Conservation (phyloP, 35 echinoderm and acorn worm genomes). For the Hemicentrotus pulcherrimus region DNA sequence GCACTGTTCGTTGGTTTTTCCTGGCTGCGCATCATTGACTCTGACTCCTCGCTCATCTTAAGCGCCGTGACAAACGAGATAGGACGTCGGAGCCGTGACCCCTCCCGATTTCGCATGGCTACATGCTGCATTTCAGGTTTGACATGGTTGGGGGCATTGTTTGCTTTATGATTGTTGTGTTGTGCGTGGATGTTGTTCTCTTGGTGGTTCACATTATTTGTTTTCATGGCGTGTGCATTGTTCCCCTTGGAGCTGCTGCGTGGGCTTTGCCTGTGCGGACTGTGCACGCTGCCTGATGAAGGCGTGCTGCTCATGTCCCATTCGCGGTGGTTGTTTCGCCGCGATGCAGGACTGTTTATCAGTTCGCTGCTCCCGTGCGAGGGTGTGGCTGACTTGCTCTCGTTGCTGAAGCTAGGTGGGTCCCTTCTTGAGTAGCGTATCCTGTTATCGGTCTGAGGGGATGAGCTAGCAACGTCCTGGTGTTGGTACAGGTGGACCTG, state of each 20-base stretch:
- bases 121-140: slow-evolving; percentile 48
- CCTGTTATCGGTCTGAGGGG: slow-evolving; percentile 49
- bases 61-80: slow-evolving; percentile 96
- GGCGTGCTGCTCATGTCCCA: slow-evolving; percentile 75
- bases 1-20: slow-evolving; percentile 28
- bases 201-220: slow-evolving; percentile 30
- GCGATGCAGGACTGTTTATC: slow-evolving; percentile 65
- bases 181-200: slow-evolving; percentile 40
- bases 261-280: slow-evolving; percentile 3
- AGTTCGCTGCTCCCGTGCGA: slow-evolving; percentile 75
- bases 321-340: slow-evolving; percentile 49
- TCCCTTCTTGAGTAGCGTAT: slow-evolving; percentile 64
- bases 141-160: slow-evolving; percentile 45
- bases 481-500: slow-evolving; percentile 72
- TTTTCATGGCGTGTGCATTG: slow-evolving; percentile 53
- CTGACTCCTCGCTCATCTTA: slow-evolving; percentile 84
- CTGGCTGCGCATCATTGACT: slow-evolving; percentile 51
- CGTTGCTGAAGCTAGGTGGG: slow-evolving; percentile 55
- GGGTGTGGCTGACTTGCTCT: slow-evolving; percentile 60
- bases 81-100: slow-evolving; percentile 72
- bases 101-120: slow-evolving; percentile 59
- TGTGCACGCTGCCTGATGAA: slow-evolving; percentile 38
- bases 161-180: slow-evolving; percentile 50
- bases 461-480: slow-evolving; percentile 37
- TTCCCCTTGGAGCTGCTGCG: not conserved